Evolutionary conservation across 1,140 invertebrate genomes (phyloP).

Genomic region (Apis florea): DNA sequence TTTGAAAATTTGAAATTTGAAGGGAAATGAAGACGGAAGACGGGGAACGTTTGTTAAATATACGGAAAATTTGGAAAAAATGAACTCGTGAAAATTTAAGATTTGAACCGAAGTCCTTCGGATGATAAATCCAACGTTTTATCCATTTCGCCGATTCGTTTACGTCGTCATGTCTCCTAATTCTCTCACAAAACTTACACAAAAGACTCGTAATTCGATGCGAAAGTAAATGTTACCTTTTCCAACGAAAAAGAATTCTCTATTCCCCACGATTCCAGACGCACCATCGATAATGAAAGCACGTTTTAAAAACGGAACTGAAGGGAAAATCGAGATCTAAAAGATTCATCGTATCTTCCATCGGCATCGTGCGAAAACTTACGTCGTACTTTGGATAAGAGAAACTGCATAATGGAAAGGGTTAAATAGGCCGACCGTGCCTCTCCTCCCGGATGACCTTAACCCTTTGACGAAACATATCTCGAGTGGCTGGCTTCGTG

Average conservation of each 20-base stretch:
- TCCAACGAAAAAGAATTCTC: too few species aligned
- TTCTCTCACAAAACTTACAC: neutral
- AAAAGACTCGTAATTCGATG: neutral
- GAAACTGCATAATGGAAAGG: conserved; percentile 33
- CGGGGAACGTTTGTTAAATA: neutral
- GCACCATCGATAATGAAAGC: too few species aligned
- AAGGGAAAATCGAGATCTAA: neutral
- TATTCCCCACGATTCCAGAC: too few species aligned
- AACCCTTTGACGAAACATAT: conserved; percentile 51
- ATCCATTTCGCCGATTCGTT: too few species aligned
- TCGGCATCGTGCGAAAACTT: neutral
- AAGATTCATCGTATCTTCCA: conserved; percentile 5
- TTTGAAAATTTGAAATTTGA: neutral
- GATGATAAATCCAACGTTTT: neutral
- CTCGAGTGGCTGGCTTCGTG: conserved; percentile 22
- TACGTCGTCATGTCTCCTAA: neutral
- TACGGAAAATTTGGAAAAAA: neutral
- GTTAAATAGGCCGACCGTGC: neutral
- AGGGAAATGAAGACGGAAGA: neutral
- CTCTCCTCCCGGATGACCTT: conserved; percentile 40
- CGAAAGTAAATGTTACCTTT: neutral
- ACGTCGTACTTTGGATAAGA: conserved; percentile 19
- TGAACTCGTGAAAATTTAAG: neutral
- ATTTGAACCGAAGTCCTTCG: neutral
- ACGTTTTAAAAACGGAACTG: neutral